These are phyloP conservation scores for Catocala sponsa DNA, from an alignment of 2,888 invertebrate genomes.

Conservation along the genomic window DNA sequence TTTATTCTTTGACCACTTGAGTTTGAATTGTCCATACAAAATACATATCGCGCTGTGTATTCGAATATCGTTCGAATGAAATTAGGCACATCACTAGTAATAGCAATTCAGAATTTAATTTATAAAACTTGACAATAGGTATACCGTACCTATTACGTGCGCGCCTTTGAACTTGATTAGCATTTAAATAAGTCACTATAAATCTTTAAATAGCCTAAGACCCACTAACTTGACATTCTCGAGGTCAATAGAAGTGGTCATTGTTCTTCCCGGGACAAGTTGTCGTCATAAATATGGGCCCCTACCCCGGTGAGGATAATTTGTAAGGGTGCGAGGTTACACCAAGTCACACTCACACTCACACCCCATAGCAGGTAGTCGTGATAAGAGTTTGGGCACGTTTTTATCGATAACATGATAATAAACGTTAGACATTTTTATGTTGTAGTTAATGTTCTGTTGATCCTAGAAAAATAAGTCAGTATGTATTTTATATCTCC, in stretches of 20 bases:
- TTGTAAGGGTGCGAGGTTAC: conserved; percentile 42
- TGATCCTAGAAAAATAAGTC: no score
- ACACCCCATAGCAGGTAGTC: conserved; percentile 37
- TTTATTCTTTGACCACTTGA: no score
- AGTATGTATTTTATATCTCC: no score
- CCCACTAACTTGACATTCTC: conserved; percentile 12
- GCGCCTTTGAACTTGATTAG: no score
- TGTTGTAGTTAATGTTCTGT: neutral
- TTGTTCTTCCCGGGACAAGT: conserved; percentile 23
- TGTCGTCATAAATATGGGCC: conserved; percentile 38
- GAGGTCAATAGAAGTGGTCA: conserved; percentile 29
- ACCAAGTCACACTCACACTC: conserved; percentile 38
- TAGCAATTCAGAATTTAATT: no score
- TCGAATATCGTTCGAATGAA: no score
- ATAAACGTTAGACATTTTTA: conserved; percentile 6
- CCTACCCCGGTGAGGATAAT: conserved; percentile 32
- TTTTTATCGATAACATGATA: conserved; percentile 26
- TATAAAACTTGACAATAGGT: no score
- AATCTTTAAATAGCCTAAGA: neutral
- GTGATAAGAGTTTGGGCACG: conserved; percentile 30
- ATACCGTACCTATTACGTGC: no score
- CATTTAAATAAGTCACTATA: neutral
- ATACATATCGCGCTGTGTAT: no score
- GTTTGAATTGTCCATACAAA: no score
- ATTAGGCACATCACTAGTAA: no score